Percentiles rank a stretch among this genome's conserved stretches.
Conservation (phyloP, 2,113 vertebrate genomes). For the Mus musculus region DNA sequence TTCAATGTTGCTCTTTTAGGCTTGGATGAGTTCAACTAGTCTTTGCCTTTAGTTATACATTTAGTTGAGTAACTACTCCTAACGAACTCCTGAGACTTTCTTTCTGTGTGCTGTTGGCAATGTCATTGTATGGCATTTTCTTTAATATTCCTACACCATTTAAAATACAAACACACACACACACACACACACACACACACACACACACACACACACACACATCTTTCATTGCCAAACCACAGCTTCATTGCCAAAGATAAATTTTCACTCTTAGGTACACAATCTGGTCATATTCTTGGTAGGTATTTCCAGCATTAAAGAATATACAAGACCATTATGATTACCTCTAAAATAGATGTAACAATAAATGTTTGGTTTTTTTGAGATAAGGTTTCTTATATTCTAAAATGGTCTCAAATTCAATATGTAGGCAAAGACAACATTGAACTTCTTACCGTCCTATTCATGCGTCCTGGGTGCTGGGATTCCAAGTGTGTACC, state of each 20-base stretch:
- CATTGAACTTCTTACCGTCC: neutral
- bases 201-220: neutral
- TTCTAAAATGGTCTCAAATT: neutral
- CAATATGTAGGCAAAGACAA: neutral
- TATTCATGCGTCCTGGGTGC: rapidly evolving
- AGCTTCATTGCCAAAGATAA: neutral
- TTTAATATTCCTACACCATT: neutral
- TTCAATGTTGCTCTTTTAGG: neutral
- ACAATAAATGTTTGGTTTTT: neutral
- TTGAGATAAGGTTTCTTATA: neutral
- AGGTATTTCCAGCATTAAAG: neutral
- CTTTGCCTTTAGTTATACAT: neutral
- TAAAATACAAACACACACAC: conserved; percentile 13
- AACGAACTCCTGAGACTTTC: neutral
- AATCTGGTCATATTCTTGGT: neutral
- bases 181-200: neutral
- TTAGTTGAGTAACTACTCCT: neutral
- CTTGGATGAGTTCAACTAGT: neutral
- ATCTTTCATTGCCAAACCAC: neutral
- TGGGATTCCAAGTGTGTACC: neutral
- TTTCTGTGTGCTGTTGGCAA: neutral
- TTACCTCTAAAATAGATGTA: neutral
- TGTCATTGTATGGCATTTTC: neutral
- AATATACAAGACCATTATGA: neutral
- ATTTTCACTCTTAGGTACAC: neutral